phyloP scores from a whole-genome alignment of 2,797 vertebrate species.

The Apogon talboti region DNA sequence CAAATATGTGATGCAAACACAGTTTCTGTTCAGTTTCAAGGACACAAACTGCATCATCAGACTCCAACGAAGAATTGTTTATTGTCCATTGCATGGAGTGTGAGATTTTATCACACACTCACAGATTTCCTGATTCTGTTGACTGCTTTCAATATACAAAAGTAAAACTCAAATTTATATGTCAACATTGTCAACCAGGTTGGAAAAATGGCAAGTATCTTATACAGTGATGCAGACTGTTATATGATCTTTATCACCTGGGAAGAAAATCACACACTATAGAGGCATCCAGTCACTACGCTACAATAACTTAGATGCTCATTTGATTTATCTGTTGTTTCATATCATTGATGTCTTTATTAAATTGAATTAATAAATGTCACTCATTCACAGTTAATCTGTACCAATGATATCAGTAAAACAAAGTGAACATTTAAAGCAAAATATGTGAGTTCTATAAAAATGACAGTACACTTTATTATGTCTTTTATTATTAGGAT shows the following conservation, averaged over 20 bases:
- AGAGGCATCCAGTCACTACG: neutral
- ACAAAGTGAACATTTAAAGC: conserved; percentile 25
- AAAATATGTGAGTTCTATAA: conserved; percentile 9
- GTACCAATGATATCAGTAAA: conserved; percentile 19
- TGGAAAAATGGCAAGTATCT: neutral
- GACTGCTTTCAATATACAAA: too few species aligned
- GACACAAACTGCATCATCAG: conserved; percentile 8
- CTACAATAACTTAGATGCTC: neutral
- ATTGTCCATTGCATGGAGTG: too few species aligned
- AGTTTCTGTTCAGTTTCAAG: conserved; percentile 19
- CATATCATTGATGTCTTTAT: conserved; percentile 16
- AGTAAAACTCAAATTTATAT: neutral
- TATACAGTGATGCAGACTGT: too few species aligned
- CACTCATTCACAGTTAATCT: conserved; percentile 30
- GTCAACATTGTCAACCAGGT: too few species aligned
- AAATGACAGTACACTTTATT: conserved; percentile 2
- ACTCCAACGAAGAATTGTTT: conserved; percentile 10
- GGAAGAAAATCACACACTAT: neutral
- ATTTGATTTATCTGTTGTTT: conserved; percentile 11
- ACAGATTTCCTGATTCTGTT: neutral
- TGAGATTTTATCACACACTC: neutral
- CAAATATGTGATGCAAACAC: conserved; percentile 6
- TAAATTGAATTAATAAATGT: conserved; percentile 17
- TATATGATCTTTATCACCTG: neutral
- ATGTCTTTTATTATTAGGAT: conserved; percentile 2